Percentiles rank a stretch among this genome's conserved stretches.
Evolutionary conservation across 2,888 invertebrate species (phyloP).

Genomic region (Lepidocyrtinus sp.): DNA sequence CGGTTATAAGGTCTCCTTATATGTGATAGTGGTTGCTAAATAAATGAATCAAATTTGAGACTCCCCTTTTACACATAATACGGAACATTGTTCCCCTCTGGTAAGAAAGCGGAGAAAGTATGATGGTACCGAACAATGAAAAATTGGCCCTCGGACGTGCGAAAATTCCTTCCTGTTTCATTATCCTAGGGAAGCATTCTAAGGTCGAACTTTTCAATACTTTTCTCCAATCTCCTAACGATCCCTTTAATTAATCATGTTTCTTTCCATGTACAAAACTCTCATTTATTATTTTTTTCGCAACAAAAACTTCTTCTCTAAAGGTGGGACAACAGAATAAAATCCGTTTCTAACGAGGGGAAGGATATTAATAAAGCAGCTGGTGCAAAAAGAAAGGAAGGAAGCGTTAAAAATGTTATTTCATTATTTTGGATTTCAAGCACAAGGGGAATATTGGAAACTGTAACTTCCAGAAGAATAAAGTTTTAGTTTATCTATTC

Average conservation of each 20-base stretch:
- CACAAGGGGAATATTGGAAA: too few relatives aligned
- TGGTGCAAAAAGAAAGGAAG: too few relatives aligned
- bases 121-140: constrained; percentile 35
- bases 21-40: not conserved
- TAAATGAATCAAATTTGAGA: constrained; percentile 38
- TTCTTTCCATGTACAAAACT: too few relatives aligned
- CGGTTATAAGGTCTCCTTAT: too few relatives aligned
- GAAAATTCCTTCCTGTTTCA: constrained; percentile 29
- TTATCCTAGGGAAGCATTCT: not conserved
- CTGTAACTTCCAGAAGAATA: too few relatives aligned
- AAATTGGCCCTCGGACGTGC: constrained; percentile 51
- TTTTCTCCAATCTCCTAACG: constrained; percentile 13
- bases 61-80: not conserved
- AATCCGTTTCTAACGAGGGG: too few relatives aligned
- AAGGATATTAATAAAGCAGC: not conserved
- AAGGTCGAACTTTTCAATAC: not conserved
- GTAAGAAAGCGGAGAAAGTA: constrained; percentile 2
- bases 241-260: constrained; percentile 44
- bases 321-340: too few relatives aligned
- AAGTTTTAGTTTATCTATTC: too few relatives aligned
- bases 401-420: too few relatives aligned
- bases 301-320: too few relatives aligned
- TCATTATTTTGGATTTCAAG: too few relatives aligned
- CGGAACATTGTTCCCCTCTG: not conserved
- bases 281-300: too few relatives aligned